Evolutionary conservation across 92 coral and sea anemone species (phyloP), one percentile per base, ranked within the genome.

Genomic region (Galaxea fascicularis): DNA sequence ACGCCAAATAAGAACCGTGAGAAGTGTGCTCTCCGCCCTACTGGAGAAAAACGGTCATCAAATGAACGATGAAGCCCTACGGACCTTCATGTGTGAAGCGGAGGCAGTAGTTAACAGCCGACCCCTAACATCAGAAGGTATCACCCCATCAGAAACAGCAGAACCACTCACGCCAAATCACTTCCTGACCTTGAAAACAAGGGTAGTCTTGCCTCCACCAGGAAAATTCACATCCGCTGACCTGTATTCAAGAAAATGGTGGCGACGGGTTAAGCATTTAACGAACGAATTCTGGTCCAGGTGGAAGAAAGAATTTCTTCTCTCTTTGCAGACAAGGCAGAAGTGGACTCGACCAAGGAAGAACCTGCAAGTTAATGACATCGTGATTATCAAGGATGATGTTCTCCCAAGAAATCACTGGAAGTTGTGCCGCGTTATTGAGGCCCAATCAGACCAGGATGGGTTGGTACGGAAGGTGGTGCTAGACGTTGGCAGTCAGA

Each of bases 71-170:
- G 90, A 86, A 35, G 65, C 70, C 0, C 79, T 86, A 1, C 44
- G 76, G 7, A 71, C 76, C 17, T 71, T 71, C 76, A 71, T 86
- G 62, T 78, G 86, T 56, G 74, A 86, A 68, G 76, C 86, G 3
- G 86, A 86, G 30, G 69, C 90, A 16, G 82, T 86, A n/a, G 86
- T 86, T 11, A 86, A 86, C 72, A 86, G 90, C 72, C 64, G 90
- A 17, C 85, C 86, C 4, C 60, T 86, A 14, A 68, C 85, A 16
- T 35, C 76, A 47, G 64, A 78, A 1, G 67, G 46, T 25, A 68
- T 86, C 27, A 68, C 78, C 16, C 68, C 85, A 24, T 52, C 79
- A 31, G 90, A 64, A 74, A 45, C 79, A 44, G 58, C 29, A 41
- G 86, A 87, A 22, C 62, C 79, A 0, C 62, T 86, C 10, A 78